Percentiles rank a stretch among this genome's conserved stretches.
Evolutionary conservation across 30 jellyfish, hydroid and myxozoan species (phyloP).

Genomic region (Nemopilema nomurai): DNA sequence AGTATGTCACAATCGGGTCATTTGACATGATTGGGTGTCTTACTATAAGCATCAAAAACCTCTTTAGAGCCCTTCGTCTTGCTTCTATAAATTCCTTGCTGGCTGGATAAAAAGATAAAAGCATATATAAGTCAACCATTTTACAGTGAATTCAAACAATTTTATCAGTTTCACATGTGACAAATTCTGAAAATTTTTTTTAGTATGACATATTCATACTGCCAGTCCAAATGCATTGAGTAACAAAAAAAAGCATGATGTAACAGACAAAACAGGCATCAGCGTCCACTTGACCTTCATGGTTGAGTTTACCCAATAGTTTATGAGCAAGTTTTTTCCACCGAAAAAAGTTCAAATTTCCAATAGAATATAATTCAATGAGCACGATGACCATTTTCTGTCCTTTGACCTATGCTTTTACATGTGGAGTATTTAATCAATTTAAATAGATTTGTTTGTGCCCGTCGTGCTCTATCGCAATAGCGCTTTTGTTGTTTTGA

Average conservation of each 20-base stretch:
- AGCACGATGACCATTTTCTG: neutral
- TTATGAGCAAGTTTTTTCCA: constrained; percentile 8
- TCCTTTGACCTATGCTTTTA: neutral
- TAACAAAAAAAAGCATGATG: too few species aligned
- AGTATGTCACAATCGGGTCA: constrained; percentile 83
- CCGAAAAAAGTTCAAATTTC: neutral
- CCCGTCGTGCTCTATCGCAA: neutral
- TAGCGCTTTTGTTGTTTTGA: neutral
- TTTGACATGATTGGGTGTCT: constrained; percentile 84
- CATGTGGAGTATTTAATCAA: neutral
- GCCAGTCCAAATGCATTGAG: too few species aligned
- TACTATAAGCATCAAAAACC: constrained; percentile 74
- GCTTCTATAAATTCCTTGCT: constrained; percentile 92
- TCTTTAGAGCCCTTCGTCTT: constrained; percentile 83
- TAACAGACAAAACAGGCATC: too few species aligned
- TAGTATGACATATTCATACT: too few species aligned
- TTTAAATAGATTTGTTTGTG: neutral
- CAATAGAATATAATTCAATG: neutral
- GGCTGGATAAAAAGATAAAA: constrained; percentile 52
- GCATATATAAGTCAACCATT: too few species aligned
- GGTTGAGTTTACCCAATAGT: too few species aligned
- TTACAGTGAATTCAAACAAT: too few species aligned
- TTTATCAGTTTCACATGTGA: neutral
- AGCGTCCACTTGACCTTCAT: too few species aligned
- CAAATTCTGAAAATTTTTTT: too few species aligned